A percentile compares a stretch with the other conserved stretches of the same genome.
phyloP scores from a whole-genome alignment of 2,888 invertebrate species.

The Myopa testacea region DNA sequence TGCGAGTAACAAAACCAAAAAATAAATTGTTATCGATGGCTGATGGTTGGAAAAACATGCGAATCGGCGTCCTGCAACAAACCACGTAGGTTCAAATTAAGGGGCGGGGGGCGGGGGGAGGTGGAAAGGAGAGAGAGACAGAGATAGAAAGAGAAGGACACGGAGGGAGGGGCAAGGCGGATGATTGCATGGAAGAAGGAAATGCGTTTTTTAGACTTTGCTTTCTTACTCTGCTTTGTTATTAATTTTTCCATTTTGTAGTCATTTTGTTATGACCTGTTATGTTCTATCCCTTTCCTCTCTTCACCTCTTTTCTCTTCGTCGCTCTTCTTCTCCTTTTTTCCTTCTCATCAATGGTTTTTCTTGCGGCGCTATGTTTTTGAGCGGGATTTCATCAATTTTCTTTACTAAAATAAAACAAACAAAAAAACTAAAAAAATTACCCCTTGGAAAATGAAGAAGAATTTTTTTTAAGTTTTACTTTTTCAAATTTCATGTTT shows the following conservation, averaged over 20 bases:
- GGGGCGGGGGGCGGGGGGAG: not conserved
- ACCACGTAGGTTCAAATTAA: constrained; percentile 26
- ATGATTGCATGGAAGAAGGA: constrained; percentile 32
- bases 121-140: not conserved
- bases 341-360: not conserved
- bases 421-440: not conserved
- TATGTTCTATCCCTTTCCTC: not conserved
- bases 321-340: no score
- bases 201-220: constrained; percentile 48
- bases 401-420: not conserved
- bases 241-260: constrained; percentile 2
- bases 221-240: constrained; percentile 24
- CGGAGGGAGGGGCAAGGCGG: constrained; percentile 4
- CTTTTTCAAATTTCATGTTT: not conserved
- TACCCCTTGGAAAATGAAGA: not conserved
- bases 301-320: not conserved
- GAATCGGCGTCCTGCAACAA: constrained; percentile 20
- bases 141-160: not conserved
- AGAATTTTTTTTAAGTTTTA: no score
- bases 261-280: not conserved
- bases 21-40: constrained; percentile 32
- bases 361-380: not conserved
- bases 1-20: not conserved
- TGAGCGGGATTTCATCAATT: constrained; percentile 28
- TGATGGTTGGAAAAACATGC: constrained; percentile 33